Conservation (phyloP, 2,888 invertebrate species). For the Rotaria magnacalcarata region DNA sequence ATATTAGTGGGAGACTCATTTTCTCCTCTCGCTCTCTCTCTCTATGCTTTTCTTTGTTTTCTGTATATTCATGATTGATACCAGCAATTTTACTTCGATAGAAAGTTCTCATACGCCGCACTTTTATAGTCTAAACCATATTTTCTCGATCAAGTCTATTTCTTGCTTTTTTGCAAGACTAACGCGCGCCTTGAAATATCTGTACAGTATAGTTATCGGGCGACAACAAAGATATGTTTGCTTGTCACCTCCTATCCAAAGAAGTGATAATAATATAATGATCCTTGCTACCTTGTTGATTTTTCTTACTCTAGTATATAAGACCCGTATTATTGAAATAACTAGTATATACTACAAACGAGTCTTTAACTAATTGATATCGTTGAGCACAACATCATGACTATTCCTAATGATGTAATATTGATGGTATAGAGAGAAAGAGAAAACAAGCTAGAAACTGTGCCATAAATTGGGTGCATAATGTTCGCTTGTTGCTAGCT, state of each 20-base stretch:
- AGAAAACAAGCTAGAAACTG: background rate
- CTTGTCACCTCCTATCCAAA: background rate
- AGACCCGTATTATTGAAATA: background rate
- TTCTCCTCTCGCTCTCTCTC: background rate
- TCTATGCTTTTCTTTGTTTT: background rate
- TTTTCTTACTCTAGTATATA: background rate
- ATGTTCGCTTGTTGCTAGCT: background rate
- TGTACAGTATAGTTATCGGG: background rate
- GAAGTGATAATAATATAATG: background rate
- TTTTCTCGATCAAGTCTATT: background rate
- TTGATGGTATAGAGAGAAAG: background rate
- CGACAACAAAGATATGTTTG: background rate
- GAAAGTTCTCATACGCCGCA: background rate
- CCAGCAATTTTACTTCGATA: background rate
- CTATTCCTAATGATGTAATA: background rate
- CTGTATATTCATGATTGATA: background rate
- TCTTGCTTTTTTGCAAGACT: background rate
- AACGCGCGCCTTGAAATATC: background rate
- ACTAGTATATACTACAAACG: background rate
- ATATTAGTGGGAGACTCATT: background rate
- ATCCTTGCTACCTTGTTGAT: too few species aligned
- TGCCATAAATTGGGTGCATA: background rate
- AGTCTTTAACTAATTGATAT: background rate
- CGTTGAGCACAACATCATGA: background rate
- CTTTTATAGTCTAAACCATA: background rate